Base-by-base conservation (phyloP, 2,888 invertebrate species). In the Zonitis immaculata region DNA sequence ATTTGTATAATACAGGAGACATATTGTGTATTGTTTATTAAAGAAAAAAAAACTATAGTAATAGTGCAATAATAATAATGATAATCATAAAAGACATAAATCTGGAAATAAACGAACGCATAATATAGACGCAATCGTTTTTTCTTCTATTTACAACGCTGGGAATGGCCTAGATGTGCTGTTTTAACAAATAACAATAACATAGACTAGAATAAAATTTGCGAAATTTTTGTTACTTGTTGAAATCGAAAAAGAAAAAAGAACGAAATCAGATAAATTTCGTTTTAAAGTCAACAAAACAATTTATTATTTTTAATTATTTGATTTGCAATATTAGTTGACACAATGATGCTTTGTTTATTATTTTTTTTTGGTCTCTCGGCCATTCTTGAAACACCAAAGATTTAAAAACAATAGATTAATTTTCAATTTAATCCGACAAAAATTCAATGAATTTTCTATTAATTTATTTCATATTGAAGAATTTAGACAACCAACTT, bases 21-120 rank as follows among this genome's bases (percentile, higher is more conserved):
- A 56, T 48, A 48, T 56, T 56, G 52, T 56, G 43, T 44, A 56
- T 56, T 56, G 56, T 56, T 44, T 56, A 42, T 9, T 35, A 8
- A 35, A 35, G 3, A 35, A 6, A 14, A 14, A 32, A 6, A 14
- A 32, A 35, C 11, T 12, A n/a, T 12, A n/a, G 30, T 30, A 30
- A 30, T 12, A 30, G n/a, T n/a, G n/a, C n/a, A n/a, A n/a, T n/a
- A n/a, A n/a, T n/a, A 25, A 6, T 25, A 25, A 12, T 12, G 12
- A 18, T 35, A 16, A 35, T 35, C 8, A 9, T 35, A 35, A 35
- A 9, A 35, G 16, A 35, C 35, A 35, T 16, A 35, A 14, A 35
- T 35, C 35, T 35, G 35, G 9, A 35, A 20, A 44, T 47, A 14
- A 30, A 32, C 35, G 51, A 55, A 42, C 25, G 42, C 11, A 27